Evolutionary conservation across 2,797 vertebrate species (phyloP), one percentile per base, ranked within the genome.

Genomic region (Tangara arthus): DNA sequence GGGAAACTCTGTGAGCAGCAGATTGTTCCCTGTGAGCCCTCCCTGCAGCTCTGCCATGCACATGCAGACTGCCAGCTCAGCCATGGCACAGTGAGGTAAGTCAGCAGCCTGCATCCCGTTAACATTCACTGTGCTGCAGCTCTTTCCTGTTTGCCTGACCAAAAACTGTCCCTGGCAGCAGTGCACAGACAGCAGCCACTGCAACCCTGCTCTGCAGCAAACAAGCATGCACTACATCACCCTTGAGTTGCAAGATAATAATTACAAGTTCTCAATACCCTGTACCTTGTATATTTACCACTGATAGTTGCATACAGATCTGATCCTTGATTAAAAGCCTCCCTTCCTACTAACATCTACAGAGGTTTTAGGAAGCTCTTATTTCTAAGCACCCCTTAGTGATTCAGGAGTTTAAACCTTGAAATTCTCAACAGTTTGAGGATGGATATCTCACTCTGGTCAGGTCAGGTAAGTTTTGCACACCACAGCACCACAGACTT

Each of bases 31-130:
- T 99, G 99, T 0, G 98, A 98, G 11, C 75, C 93, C 41, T 96
- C 92, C 7, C 46, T 95, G 26, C 97, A 95, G 55, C 98, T 98
- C 96, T 99, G 99, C 72, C 99, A 99, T 7, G 97, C 97, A 15
- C 98, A 99, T 0, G 99, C 99, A 12, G 97, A 97, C 95, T 99
- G 99, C 20, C 97, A 98, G 96, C 98, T 98, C 81, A 98, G 77
- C 5, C 53, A 97, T 23, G 97, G 97, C 11, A 57, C 81, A 3
- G 70, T 97, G 63, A 98, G 97, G 99, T 99, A 95, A 81, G 91
- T 26, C 69, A 61, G 22, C 46, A 85, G 59, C 19, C 69, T 70
- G 21, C 42, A 73, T 53, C 26, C 72, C 30, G 47, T 69, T 60
- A 41, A 49, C 10, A 64, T 55, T 57, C 65, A 49, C 17, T 11